phyloP scores from a whole-genome alignment of 2,797 vertebrate genomes.

The Crax fasciolata region DNA sequence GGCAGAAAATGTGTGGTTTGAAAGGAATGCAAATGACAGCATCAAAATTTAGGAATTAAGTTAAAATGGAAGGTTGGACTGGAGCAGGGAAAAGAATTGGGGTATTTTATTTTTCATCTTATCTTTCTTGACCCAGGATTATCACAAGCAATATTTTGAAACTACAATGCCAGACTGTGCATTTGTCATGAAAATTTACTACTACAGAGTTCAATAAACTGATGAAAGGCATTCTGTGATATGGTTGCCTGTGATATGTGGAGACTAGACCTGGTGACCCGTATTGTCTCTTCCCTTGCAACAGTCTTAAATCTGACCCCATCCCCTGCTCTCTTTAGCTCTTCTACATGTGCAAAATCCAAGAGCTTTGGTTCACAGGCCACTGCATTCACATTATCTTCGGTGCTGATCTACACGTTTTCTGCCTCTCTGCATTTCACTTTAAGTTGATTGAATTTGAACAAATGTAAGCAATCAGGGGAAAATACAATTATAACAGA shows the following conservation, averaged over 20 bases:
- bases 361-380: slow-evolving; percentile 1
- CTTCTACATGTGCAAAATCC: not conserved
- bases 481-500: slow-evolving; percentile 42
- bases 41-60: not conserved
- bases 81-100: not conserved
- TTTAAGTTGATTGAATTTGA: slow-evolving; percentile 58
- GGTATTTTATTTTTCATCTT: not conserved
- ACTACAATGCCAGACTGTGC: not conserved
- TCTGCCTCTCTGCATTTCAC: slow-evolving; percentile 33
- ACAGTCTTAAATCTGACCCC: slow-evolving; percentile 5
- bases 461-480: slow-evolving; percentile 56
- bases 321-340: not conserved
- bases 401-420: slow-evolving; percentile 37
- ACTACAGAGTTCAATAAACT: not conserved
- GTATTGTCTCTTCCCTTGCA: not conserved
- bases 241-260: not conserved
- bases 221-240: not conserved
- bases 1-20: accelerated
- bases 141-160: slow-evolving; percentile 2
- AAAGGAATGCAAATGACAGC: not conserved
- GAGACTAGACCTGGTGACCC: not conserved
- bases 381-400: slow-evolving; percentile 21
- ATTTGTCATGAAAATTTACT: slow-evolving; percentile 1
- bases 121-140: not conserved
- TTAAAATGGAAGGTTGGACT: not conserved